phyloP scores from a whole-genome alignment of 2,113 vertebrate species.

The Zosterops japonicus region DNA sequence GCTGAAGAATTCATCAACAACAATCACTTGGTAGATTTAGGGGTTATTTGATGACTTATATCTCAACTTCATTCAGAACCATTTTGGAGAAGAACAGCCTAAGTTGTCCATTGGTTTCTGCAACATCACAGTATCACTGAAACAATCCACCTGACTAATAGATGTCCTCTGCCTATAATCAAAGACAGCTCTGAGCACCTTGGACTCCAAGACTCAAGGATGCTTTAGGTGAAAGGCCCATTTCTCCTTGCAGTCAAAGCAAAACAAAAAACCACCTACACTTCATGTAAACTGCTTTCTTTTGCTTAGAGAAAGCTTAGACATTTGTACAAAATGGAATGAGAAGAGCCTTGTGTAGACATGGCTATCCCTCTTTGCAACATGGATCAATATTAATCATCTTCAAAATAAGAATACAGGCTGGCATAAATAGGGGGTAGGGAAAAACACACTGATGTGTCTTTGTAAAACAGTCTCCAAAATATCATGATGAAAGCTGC shows the following conservation, averaged over 20 bases:
- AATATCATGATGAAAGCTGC: not conserved
- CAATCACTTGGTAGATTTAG: not conserved
- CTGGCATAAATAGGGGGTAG: not conserved
- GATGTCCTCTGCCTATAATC: not conserved
- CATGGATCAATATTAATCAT: not conserved
- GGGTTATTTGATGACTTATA: not conserved
- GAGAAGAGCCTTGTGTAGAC: not conserved
- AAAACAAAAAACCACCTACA: not conserved
- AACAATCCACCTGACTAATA: not conserved
- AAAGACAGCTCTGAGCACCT: not conserved
- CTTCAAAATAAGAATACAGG: not conserved
- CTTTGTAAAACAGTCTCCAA: not conserved
- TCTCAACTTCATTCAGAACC: not conserved
- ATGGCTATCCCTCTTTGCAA: not conserved
- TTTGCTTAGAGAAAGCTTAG: not conserved
- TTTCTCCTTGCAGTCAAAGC: not conserved
- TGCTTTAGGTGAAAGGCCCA: not conserved
- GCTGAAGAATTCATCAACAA: not conserved
- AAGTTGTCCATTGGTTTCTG: not conserved
- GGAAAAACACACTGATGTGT: rapidly evolving
- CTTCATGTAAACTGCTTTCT: not conserved
- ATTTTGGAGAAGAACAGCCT: not conserved
- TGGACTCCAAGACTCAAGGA: not conserved
- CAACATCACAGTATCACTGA: not conserved
- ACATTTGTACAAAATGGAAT: not conserved